Evolutionary conservation across 2,888 invertebrate species (phyloP), one percentile per base, ranked within the genome.

Genomic region (Nymphalis urticae): DNA sequence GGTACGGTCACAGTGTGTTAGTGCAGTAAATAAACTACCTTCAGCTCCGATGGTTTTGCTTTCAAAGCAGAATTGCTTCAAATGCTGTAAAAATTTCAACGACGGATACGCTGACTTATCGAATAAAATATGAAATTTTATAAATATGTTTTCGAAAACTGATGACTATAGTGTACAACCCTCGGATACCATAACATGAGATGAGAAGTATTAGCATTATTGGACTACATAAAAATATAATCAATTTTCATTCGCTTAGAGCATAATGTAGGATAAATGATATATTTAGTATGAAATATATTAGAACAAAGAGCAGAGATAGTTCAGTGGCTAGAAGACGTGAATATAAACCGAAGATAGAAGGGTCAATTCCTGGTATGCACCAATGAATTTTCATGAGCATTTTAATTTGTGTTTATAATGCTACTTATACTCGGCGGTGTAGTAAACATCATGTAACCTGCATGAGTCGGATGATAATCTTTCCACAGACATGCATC

Each of bases 21-120:
- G 47, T n/a, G 17, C 17, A 48, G 48, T 61, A 61, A 61, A 61
- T 19, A 61, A 61, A 48, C 24, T 59, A 36, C 13, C 59, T 54
- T 54, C 54, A 54, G 24, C 21, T 27, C 16, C 9, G 19, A 19
- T 19, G 59, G 59, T 48, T 61, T 61, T 24, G 48, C 48, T 48
- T 32, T 48, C 48, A 8, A 24, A 27, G 17, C 24, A 42, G 19
- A 9, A 16, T n/a, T 21, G 9, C 13, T 48, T 48, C 60, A 60
- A 60, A 47, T 48, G 48, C 48, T 61, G 59, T 47, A 47, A 47
- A 47, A 21, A 60, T 60, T 54, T 54, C 16, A 54, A 27, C 54
- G 24, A 53, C 13, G 54, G 17, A 54, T 24, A 54, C 27, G 54
- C 54, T 54, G 54, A 54, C 32, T 27, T 54, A 16, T 54, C 27